Conservation (phyloP, 2,113 vertebrate species). For the Callithrix jacchus region DNA sequence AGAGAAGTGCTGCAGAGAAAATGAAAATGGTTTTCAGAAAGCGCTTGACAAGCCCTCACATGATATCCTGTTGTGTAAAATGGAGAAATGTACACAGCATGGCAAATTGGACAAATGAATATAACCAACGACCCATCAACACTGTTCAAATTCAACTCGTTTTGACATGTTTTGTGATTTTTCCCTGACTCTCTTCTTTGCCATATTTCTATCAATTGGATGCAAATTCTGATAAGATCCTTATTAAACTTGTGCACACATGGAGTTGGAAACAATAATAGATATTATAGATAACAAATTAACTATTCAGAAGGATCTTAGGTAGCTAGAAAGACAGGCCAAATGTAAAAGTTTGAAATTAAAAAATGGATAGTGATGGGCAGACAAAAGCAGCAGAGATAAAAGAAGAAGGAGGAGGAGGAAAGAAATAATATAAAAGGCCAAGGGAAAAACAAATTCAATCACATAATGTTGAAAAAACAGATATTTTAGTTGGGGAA, state of each 20-base stretch:
- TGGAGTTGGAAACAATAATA: slow-evolving; percentile 6
- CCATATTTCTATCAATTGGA: neutral
- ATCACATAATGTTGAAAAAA: neutral
- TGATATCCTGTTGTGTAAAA: neutral
- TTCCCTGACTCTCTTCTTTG: neutral
- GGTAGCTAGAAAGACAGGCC: neutral
- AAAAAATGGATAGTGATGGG: neutral
- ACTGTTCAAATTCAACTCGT: slow-evolving; percentile 8
- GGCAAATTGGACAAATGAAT: slow-evolving; percentile 18
- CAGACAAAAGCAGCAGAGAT: neutral
- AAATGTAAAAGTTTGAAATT: neutral
- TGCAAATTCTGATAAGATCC: neutral
- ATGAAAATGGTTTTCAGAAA: slow-evolving; percentile 46
- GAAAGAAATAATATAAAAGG: neutral
- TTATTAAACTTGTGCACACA: neutral
- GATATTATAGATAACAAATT: neutral
- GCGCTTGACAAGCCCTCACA: neutral
- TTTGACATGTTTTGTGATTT: neutral
- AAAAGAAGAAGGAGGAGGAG: too few relatives aligned
- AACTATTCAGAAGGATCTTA: neutral
- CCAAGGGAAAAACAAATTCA: neutral
- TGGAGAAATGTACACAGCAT: slow-evolving; percentile 20
- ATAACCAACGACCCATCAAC: neutral
- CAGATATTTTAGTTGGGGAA: neutral
- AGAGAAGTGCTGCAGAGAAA: slow-evolving; percentile 24